phyloP scores from a whole-genome alignment of 2,113 vertebrate genomes.

The Thunnus maccoyii region DNA sequence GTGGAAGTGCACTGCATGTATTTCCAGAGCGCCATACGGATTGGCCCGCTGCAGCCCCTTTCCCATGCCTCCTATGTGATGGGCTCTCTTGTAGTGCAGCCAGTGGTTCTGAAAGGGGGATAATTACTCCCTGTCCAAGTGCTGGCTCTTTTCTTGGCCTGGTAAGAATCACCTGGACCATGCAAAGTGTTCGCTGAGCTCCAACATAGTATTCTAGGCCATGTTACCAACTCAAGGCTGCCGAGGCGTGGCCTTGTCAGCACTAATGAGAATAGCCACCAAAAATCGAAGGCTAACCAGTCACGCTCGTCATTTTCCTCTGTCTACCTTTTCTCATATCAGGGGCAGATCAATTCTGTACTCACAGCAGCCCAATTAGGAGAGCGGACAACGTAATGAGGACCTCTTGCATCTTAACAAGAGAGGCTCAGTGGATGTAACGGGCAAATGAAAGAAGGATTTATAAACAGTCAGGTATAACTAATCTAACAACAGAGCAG shows the following conservation, averaged over 20 bases:
- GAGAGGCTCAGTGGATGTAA: constrained; percentile 50
- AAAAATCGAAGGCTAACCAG: constrained; percentile 68
- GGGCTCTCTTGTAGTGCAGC: constrained; percentile 65
- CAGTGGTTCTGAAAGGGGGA: constrained; percentile 73
- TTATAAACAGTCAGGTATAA: constrained; percentile 41
- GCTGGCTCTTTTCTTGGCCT: constrained; percentile 52
- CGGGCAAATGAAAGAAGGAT: constrained; percentile 45
- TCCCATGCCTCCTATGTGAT: constrained; percentile 24
- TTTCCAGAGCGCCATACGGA: constrained; percentile 38
- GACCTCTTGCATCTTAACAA: constrained; percentile 63
- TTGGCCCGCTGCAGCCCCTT: constrained; percentile 22
- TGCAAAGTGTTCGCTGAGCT: constrained; percentile 19
- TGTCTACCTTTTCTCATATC: constrained; percentile 49
- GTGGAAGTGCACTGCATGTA: constrained; percentile 57
- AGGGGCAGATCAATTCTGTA: constrained; percentile 68
- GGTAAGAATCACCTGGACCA: constrained; percentile 71
- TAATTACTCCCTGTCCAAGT: constrained; percentile 72
- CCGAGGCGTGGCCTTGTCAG: constrained; percentile 50
- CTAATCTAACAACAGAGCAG: constrained; percentile 53
- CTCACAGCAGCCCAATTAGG: constrained; percentile 67
- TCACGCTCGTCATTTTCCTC: constrained; percentile 61
- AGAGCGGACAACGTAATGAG: constrained; percentile 55
- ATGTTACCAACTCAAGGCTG: constrained; percentile 35
- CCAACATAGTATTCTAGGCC: constrained; percentile 40
- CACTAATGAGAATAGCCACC: constrained; percentile 78